Base-by-base conservation (phyloP, 2,113 vertebrate genomes). In the Scophthalmus maximus region DNA sequence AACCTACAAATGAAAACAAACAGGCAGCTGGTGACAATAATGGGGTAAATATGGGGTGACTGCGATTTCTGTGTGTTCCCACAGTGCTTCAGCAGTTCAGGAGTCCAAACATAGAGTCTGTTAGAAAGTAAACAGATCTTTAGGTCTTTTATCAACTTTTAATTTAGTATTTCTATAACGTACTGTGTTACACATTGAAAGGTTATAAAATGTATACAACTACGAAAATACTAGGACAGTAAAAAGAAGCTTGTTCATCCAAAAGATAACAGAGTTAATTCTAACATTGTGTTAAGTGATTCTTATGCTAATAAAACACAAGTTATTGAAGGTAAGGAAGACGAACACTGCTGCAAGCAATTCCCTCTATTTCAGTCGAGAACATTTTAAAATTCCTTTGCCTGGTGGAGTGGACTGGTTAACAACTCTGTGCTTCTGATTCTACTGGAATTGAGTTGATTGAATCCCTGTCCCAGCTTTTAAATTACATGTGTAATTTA, bases 1-100 rank as follows among this genome's bases (percentile, higher is more conserved):
- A 38, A 50, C 15, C 55, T 17, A 50, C 25, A 64, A 78, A 81
- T 32, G 23, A 23, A 76, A 11, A 76, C 29, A 71, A 84, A 78
- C 61, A 82, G 18, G 51, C 46, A 49, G 36, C 4, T 32, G 51
- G 40, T 36, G 42, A 79, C 23, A 79, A 71, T 58, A 52, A 78
- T 50, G 63, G 52, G 7, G 29, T 61, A 44, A 75, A 70, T 73
- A 59, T 23, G 51, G 56, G 32, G 51, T 55, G 46, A 67, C 30
- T 20, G 23, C 23, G 20, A n/a, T 17, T 83, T 63, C 49, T 27
- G 12, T 3, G 38, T 38, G 68, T 81, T 86, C 72, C 68, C 79
- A 86, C 65, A 59, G 26, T 8, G 8, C n/a, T 42, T 51, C 23
- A 46, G 29, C 27, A 27, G 59, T 30, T 10, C 29, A 66, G 56